Base-by-base conservation (phyloP, 2,888 invertebrate genomes). In the Cancer borealis region DNA sequence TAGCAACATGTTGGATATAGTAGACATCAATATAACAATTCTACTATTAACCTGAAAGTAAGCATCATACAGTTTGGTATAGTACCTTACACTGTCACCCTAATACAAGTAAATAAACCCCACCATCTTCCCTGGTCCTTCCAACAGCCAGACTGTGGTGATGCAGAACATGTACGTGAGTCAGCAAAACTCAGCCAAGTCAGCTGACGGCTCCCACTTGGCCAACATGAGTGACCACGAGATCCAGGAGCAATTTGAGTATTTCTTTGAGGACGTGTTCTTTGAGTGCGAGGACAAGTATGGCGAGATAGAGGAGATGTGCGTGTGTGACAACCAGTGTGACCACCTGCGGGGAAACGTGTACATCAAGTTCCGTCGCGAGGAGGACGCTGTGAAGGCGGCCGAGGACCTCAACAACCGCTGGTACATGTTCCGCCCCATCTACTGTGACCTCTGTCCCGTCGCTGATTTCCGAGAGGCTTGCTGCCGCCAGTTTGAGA, bases 281-380 rank as follows among this genome's bases (percentile, higher is more conserved):
- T 96, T 97, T 93, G 97, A 97, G 96, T 96, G 97, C 96, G 97
- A 97, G 96, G 97, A 97, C 95, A 97, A 97, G 96, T 97, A 97
- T 96, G 97, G 97, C 21, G 97, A 97, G 96, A 97, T 97, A 92
- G 97, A 97, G 96, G 97, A 97, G 96, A 97, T 97, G 97, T 97
- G 97, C 96, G 97, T 97, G 45, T 97, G 97, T 96, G 97, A 97
- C 96, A 97, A 97, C 96, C 96, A 97, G 93, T 97, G 97, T 0
- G 97, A 97, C 96, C 97, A 97, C 96, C 96, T 97, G 94, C 97
- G 97, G 88, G 97, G 97, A 26, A 97, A 97, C 96, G 97, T 97
- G 30, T 97, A 97, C 96, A 97, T 97, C 46, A 97, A 97, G 97
- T 97, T 97, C 96, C 97, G 97, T 46, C 96, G 96, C 95, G 97